A percentile compares a stretch with the other conserved stretches of the same genome.
phyloP scores from a whole-genome alignment of 1,140 invertebrate species.

The Drosophila murphyi region DNA sequence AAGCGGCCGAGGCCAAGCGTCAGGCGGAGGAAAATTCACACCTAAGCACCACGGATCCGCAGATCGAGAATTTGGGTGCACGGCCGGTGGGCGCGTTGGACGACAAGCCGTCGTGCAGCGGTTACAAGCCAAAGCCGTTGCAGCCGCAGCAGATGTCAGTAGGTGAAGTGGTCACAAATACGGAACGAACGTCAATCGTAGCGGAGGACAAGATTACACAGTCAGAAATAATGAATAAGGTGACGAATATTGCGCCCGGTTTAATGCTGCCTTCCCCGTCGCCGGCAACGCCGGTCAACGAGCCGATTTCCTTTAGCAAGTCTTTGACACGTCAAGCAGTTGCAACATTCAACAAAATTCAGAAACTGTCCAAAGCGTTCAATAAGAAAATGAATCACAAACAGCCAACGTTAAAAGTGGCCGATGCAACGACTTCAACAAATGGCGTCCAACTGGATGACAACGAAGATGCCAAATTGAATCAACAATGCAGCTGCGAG shows the following conservation, averaged over 20 bases:
- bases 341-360: conserved; percentile 39
- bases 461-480: not conserved
- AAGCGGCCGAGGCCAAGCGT: conserved; percentile 44
- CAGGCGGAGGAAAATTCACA: not conserved
- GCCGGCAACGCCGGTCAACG: not conserved
- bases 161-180: not conserved
- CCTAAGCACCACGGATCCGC: not conserved
- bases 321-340: conserved; percentile 24
- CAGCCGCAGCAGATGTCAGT: not conserved
- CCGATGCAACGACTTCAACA: not conserved
- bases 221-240: not conserved
- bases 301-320: conserved; percentile 20
- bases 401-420: not conserved
- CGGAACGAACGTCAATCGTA: not conserved
- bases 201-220: conserved; percentile 10
- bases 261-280: not conserved
- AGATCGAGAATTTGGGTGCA: not conserved
- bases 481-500: conserved; percentile 16
- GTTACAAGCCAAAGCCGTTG: not conserved
- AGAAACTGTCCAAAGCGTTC: conserved; percentile 34
- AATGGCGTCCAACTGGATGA: not conserved
- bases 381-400: conserved; percentile 31
- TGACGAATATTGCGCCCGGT: not conserved
- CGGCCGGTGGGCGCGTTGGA: not conserved
- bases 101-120: not conserved